Percentiles rank a stretch among this genome's conserved stretches.
Conservation (phyloP, 2,888 invertebrate genomes). For the Petrolisthes manimaculis region DNA sequence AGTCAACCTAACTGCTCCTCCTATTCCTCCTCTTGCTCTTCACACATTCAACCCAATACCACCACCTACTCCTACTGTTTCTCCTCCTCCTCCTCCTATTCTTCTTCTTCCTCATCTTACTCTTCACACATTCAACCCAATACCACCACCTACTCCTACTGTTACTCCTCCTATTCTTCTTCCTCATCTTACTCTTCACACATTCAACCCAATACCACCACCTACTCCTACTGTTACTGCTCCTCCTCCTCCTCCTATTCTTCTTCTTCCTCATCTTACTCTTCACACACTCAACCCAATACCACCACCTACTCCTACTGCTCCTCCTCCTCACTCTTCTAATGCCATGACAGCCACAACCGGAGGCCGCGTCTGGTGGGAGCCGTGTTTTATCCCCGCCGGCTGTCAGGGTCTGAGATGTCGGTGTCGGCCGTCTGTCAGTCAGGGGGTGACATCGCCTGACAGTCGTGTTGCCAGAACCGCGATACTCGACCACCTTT, state of each 20-base stretch:
- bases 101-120: too few relatives aligned
- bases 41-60: background rate
- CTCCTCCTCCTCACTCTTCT: constrained; percentile 29
- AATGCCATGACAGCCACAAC: constrained; percentile 51
- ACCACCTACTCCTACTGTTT: background rate
- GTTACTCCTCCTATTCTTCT: too few relatives aligned
- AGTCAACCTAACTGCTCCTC: too few relatives aligned
- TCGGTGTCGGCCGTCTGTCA: constrained; percentile 61
- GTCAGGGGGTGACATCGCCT: constrained; percentile 53
- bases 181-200: too few relatives aligned
- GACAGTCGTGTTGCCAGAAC: constrained; percentile 53
- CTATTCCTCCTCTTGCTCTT: too few relatives aligned
- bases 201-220: too few relatives aligned
- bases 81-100: background rate
- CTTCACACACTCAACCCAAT: constrained; percentile 23
- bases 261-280: too few relatives aligned
- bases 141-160: background rate
- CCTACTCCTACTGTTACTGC: too few relatives aligned
- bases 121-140: too few relatives aligned
- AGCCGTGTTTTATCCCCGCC: constrained; percentile 60
- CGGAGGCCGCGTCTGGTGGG: constrained; percentile 46
- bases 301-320: constrained; percentile 1
- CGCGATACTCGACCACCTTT: constrained; percentile 16
- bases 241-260: too few relatives aligned
- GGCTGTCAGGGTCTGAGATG: constrained; percentile 57